Conservation (phyloP, 2,113 vertebrate genomes). For the Ornithorhynchus anatinus region DNA sequence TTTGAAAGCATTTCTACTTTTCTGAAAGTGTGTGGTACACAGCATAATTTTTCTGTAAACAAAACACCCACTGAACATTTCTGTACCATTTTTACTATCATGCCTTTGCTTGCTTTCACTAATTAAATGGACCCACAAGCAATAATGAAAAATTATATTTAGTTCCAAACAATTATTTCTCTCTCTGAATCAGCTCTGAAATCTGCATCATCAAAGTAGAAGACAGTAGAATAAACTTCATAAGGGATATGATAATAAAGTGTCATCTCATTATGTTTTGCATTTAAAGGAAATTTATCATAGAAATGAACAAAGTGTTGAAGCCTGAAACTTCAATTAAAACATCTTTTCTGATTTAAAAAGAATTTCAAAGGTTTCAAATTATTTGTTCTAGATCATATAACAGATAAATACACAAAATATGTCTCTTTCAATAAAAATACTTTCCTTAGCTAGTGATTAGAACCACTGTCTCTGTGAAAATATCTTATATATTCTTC, state of each 20-base stretch:
- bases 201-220: background rate
- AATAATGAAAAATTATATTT: background rate
- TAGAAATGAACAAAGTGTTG: background rate
- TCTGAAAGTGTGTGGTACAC: too few species aligned
- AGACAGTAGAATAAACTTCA: background rate
- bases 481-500: background rate
- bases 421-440: background rate
- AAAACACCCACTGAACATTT: background rate
- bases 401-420: background rate
- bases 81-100: background rate
- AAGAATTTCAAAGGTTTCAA: background rate
- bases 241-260: constrained; percentile 3
- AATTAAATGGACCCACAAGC: background rate
- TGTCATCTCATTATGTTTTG: background rate
- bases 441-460: too few species aligned
- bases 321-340: background rate
- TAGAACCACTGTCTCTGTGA: too few species aligned
- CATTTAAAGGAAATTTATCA: constrained; percentile 5
- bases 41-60: background rate
- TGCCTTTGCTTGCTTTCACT: background rate
- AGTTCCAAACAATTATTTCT: background rate
- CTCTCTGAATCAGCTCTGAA: constrained; percentile 24
- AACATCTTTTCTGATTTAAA: constrained; percentile 4
- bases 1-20: too few species aligned
- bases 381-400: background rate